Evolutionary conservation across 2,797 vertebrate species (phyloP).

Genomic region (Poeciliopsis turneri): DNA sequence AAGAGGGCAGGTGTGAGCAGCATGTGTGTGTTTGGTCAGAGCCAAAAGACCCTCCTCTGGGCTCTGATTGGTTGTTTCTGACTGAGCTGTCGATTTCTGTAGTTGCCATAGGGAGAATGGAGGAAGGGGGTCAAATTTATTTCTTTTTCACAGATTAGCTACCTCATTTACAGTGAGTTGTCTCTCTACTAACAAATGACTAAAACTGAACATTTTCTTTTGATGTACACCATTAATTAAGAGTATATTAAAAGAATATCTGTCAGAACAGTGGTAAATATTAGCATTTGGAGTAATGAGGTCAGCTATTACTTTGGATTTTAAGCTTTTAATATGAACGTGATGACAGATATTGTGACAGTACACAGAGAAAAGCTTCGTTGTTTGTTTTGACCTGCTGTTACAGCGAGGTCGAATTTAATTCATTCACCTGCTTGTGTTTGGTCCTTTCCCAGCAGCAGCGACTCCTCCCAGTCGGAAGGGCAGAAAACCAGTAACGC

Average conservation of each 20-base stretch:
- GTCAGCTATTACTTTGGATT: not conserved
- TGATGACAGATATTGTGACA: not conserved
- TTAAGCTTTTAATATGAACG: not conserved
- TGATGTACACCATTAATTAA: not conserved
- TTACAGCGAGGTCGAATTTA: not conserved
- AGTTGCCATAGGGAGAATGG: too few species aligned
- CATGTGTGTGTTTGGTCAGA: too few species aligned
- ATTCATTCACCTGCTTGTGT: not conserved
- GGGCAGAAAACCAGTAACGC: slow-evolving; percentile 78
- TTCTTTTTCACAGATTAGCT: too few species aligned
- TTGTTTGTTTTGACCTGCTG: not conserved
- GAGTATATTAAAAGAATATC: not conserved
- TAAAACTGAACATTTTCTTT: not conserved
- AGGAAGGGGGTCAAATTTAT: too few species aligned
- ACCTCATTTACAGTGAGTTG: too few species aligned
- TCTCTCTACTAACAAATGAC: not conserved
- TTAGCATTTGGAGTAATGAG: not conserved
- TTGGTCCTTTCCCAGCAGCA: slow-evolving; percentile 29
- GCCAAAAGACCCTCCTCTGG: too few species aligned
- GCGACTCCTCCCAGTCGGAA: slow-evolving; percentile 79
- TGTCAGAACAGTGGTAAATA: not conserved
- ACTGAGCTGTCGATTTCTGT: too few species aligned
- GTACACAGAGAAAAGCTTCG: not conserved
- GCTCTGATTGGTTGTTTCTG: too few species aligned
- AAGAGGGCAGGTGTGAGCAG: too few species aligned